Base-by-base conservation (phyloP, 2,888 invertebrate genomes). In the Cecidostiba fungosa region DNA sequence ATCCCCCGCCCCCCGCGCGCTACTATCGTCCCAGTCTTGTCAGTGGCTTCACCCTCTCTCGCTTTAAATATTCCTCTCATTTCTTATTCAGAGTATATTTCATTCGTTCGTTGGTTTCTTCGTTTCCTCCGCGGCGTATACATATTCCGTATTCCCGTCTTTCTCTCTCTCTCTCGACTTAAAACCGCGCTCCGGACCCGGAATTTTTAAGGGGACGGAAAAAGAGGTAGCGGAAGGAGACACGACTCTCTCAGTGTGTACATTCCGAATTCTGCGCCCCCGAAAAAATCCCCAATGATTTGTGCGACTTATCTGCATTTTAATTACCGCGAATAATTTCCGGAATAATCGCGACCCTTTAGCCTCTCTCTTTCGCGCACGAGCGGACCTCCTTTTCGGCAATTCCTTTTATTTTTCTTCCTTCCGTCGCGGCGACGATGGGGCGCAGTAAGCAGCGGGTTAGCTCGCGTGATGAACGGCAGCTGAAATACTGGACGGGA, bases 231-330 rank as follows among this genome's bases (percentile, higher is more conserved):
- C 29, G 36, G 36, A 43, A 39, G 43, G 32, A 50, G 47, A 76
- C 50, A 54, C 16, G 66, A 26, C 29, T 10, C 29, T 10, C 10
- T 3, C 3, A 6, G 19, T 19, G 26, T 39, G 36, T 66, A 29
- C 43, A 74, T 50, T 83, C 32, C 26, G 16, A 50, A 78, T 16
- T 76, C 50, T 16, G n/a, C 32, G 74, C 3, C 26, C 29, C 70
- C 32, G 70, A 66, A 84, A 86, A 84, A 86, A 81, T 86, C 6
- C 90, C 88, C 90, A 89, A 91, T 92, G 92, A 93, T 93, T 93
- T 92, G 93, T 92, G 91, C 90, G 90, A 91, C 91, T 91, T 92
- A 93, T 93, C 92, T 93, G 92, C 93, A 93, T 93, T 92, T 93
- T 93, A 93, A 93, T 93, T 92, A 92, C 92, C 89, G 88, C 89